Evolutionary conservation across 2,797 vertebrate species (phyloP).

Genomic region (Antrozous pallidus): DNA sequence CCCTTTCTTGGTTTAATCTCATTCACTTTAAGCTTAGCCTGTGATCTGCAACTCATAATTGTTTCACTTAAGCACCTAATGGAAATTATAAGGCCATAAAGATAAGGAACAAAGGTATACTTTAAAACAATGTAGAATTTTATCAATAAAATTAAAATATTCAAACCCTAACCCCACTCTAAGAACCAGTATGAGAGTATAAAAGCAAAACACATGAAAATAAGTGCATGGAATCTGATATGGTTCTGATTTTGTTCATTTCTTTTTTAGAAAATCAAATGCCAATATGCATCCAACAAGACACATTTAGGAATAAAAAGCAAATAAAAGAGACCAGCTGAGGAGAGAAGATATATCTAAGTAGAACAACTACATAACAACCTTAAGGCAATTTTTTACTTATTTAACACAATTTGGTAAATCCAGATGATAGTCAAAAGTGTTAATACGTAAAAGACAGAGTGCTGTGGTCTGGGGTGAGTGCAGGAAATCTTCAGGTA

Average conservation of each 20-base stretch:
- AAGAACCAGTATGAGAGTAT: background rate
- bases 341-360: background rate
- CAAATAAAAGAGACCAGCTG: background rate
- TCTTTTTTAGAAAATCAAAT: constrained; percentile 18
- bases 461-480: background rate
- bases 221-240: background rate
- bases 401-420: background rate
- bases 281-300: background rate
- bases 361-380: background rate
- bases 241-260: background rate
- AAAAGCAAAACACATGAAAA: background rate
- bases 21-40: background rate
- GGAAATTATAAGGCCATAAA: constrained; percentile 9
- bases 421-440: background rate
- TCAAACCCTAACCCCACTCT: background rate
- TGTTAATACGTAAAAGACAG: background rate
- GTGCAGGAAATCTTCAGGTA: background rate
- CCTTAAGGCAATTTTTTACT: background rate
- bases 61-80: constrained; percentile 3
- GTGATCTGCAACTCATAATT: background rate
- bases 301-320: background rate
- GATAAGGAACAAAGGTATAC: background rate
- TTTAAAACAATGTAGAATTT: background rate
- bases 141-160: constrained; percentile 16
- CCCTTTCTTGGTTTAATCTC: background rate